These are phyloP conservation scores for Apeira syringaria DNA, from an alignment of 2,888 invertebrate genomes.

Conservation along the genomic window DNA sequence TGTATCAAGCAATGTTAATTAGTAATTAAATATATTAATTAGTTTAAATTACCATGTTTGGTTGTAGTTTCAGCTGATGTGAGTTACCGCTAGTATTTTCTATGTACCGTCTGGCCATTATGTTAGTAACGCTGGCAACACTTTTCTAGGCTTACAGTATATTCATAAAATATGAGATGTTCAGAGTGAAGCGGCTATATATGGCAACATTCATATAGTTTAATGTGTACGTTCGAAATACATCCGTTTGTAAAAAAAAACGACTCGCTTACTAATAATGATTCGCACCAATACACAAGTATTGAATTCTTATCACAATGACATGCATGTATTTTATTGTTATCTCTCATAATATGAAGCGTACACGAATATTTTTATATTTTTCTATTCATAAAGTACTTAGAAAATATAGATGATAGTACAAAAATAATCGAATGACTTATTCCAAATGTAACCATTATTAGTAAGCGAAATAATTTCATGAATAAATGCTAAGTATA, in stretches of 20 bases:
- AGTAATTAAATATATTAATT: too few relatives aligned
- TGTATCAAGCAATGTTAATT: too few relatives aligned
- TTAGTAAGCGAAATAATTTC: constrained; percentile 52
- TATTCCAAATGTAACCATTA: too few relatives aligned
- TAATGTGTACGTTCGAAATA: constrained; percentile 23
- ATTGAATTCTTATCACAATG: constrained; percentile 23
- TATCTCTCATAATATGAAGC: constrained; percentile 17
- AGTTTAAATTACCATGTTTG: too few relatives aligned
- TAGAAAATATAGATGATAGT: constrained; percentile 44
- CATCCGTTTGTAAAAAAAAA: constrained; percentile 22
- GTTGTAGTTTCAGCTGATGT: too few relatives aligned
- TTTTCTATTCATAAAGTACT: too few relatives aligned
- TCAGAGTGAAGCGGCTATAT: constrained; percentile 21
- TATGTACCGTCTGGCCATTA: too few relatives aligned
- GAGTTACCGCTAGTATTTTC: too few relatives aligned
- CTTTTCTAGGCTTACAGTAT: background rate
- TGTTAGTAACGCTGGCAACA: too few relatives aligned
- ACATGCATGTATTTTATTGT: constrained; percentile 25
- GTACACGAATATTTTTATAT: too few relatives aligned
- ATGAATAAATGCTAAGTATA: constrained; percentile 12
- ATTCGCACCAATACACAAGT: constrained; percentile 20
- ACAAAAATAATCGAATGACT: too few relatives aligned
- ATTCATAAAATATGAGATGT: constrained; percentile 14
- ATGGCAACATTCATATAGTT: constrained; percentile 18
- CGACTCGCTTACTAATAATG: constrained; percentile 58